Base-by-base conservation (phyloP, 2,113 vertebrate genomes). In the Zeus faber region DNA sequence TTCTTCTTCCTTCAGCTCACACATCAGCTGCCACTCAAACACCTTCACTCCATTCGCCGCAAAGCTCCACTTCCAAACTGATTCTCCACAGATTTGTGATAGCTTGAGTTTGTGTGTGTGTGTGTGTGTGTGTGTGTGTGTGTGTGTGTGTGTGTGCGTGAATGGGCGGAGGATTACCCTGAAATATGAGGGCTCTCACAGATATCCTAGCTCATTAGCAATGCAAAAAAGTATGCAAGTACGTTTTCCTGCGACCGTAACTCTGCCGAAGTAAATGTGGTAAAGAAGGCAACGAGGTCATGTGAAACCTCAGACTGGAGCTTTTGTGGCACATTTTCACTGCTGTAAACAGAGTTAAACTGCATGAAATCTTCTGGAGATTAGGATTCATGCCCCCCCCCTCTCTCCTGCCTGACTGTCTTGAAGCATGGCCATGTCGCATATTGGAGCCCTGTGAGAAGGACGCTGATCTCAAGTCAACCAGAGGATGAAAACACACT, bases 301-400 rank as follows among this genome's bases (percentile, higher is more conserved):
- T 41, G 46, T 24, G 43, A 48, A 70, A 62, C 29, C 56, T 58
- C 33, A 26, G 27, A 44, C 49, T 31, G 29, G 26, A 31, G 43
- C 58, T 64, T 62, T 72, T 67, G 65, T 52, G 39, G 40, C 25
- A 64, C 31, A 72, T 74, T 74, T 43, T 70, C 23, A 40, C 17
- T 44, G 49, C 59, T 31, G 40, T 72, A 74, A 79, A 80, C 49
- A 74, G 39, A 72, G 49, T 41, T 58, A 76, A 72, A 74, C 50
- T 31, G 60, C 58, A 61, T 76, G 58, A 78, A 79, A 70, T 76
- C 63, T 55, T 70, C 27, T 57, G 31, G 18, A 62, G 70, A 66
- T 74, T 58, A 61, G 14, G 21, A 44, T 57, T 58, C 18, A 20
- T 37, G 31, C 20, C 22, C 16, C 3, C 25, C 44, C 48, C 44